Conservation (phyloP, 2,797 vertebrate species). For the Brotula barbata region DNA sequence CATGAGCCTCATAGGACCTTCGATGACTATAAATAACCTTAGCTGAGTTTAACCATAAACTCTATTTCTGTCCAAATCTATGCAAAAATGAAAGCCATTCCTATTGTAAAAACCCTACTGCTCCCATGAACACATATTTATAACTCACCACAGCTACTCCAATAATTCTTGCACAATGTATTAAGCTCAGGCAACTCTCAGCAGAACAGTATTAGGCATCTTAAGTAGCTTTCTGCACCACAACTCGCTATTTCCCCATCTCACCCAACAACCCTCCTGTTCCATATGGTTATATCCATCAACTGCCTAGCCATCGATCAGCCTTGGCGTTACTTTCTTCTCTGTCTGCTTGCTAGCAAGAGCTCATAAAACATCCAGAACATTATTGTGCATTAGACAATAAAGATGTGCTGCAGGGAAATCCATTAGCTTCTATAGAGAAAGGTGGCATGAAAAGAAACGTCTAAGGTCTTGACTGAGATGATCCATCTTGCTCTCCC, state of each 20-base stretch:
- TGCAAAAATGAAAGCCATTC: slow-evolving; percentile 8
- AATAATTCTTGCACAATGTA: slow-evolving; percentile 28
- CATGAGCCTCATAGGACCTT: slow-evolving; percentile 4
- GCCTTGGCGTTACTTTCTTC: slow-evolving; percentile 60
- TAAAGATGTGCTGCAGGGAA: slow-evolving; percentile 66
- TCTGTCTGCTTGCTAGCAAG: slow-evolving; percentile 61
- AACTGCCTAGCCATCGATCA: slow-evolving; percentile 66
- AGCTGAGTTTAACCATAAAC: slow-evolving; percentile 12
- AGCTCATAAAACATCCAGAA: slow-evolving; percentile 70
- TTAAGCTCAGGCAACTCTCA: slow-evolving; percentile 42
- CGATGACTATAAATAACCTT: background rate
- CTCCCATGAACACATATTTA: slow-evolving; percentile 19
- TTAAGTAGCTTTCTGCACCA: slow-evolving; percentile 50
- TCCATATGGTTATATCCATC: slow-evolving; percentile 70
- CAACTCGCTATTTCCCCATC: slow-evolving; percentile 36
- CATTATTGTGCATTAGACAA: slow-evolving; percentile 75
- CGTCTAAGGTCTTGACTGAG: slow-evolving; percentile 54
- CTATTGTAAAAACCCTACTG: background rate
- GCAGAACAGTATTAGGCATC: slow-evolving; percentile 38
- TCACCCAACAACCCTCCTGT: slow-evolving; percentile 52
- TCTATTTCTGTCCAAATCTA: slow-evolving; percentile 31
- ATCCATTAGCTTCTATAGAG: slow-evolving; percentile 67
- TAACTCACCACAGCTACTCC: slow-evolving; percentile 36
- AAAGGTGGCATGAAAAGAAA: slow-evolving; percentile 66
- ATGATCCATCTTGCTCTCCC: slow-evolving; percentile 64